Percentiles rank a stretch among this genome's conserved stretches.
These are phyloP conservation scores for Enteromius unitaeniatus DNA, from an alignment of 2,797 vertebrate species.

Conservation along the genomic window DNA sequence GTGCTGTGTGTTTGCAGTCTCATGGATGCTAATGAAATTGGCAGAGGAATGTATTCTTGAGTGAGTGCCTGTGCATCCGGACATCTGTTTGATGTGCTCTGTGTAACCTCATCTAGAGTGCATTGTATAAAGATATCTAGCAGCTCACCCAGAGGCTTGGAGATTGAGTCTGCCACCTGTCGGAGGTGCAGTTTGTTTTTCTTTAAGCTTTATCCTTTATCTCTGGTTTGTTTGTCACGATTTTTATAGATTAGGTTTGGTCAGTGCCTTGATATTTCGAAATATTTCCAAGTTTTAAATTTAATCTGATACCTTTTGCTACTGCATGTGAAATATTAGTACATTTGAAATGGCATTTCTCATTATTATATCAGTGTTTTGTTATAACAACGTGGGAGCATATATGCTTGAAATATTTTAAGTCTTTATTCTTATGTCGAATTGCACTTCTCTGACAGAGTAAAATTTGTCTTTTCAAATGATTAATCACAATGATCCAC, in stretches of 20 bases:
- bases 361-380: background rate
- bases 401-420: background rate
- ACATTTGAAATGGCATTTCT: background rate
- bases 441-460: background rate
- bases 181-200: constrained; percentile 41
- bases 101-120: constrained; percentile 74
- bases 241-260: background rate
- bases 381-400: background rate
- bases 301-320: background rate
- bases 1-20: constrained; percentile 58
- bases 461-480: background rate
- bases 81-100: constrained; percentile 67
- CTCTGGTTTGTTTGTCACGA: background rate
- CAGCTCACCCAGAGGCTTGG: constrained; percentile 28
- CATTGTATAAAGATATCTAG: constrained; percentile 62
- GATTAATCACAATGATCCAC: background rate
- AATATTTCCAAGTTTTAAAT: no score
- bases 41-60: constrained; percentile 67
- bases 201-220: background rate
- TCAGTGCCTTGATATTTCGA: background rate
- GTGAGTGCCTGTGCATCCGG: constrained; percentile 62
- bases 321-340: background rate
- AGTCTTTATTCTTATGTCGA: background rate
- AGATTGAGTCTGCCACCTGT: constrained; percentile 55
- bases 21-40: constrained; percentile 78